Base-by-base conservation (phyloP, 2,797 vertebrate genomes). In the Cryptoblepharus egeriae region DNA sequence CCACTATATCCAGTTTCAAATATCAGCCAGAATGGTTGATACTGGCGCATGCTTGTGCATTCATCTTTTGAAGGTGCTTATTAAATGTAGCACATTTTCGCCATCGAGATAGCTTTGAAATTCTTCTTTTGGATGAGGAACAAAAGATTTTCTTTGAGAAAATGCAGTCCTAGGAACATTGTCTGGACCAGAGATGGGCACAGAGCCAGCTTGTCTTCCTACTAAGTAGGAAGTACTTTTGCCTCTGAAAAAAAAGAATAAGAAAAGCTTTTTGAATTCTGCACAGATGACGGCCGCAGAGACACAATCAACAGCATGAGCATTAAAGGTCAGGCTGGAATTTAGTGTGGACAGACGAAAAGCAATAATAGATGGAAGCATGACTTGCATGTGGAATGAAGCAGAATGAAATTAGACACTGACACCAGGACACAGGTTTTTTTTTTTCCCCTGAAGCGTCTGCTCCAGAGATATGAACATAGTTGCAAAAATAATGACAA, bases 121-220 rank as follows among this genome's bases (percentile, higher is more conserved):
- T 75, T 30, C 57, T 80, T 86, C 80, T 87, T 91, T 90, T 91
- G 75, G 75, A 88, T 90, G 82, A 85, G 20, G 37, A 12, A 75
- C 71, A 86, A 86, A 88, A 70, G 75, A 30, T 79, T 86, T 90
- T 89, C 11, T 86, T 88, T 79, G 87, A 91, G 77, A 85, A 82
- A 89, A 89, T 75, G 49, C 70, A 86, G 89, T 87, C 87, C 85
- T 77, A 39, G 80, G 22, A 26, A 67, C 0, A 1, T 72, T 86
- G 82, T 84, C 84, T 82, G 80, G 72, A 26, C 83, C 28, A 12
- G 12, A 18, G 52, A 77, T 52, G 64, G 77, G 74, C 65, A 73
- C 30, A 80, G 87, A 88, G 67, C 83, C 80, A 85, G 79, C 73
- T 87, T 69, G n/a, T 10, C 7, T 61, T 79, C 67, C 76, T 65